Evolutionary conservation across 2,113 vertebrate genomes (phyloP).

Genomic region (Mormoops blainvillei): DNA sequence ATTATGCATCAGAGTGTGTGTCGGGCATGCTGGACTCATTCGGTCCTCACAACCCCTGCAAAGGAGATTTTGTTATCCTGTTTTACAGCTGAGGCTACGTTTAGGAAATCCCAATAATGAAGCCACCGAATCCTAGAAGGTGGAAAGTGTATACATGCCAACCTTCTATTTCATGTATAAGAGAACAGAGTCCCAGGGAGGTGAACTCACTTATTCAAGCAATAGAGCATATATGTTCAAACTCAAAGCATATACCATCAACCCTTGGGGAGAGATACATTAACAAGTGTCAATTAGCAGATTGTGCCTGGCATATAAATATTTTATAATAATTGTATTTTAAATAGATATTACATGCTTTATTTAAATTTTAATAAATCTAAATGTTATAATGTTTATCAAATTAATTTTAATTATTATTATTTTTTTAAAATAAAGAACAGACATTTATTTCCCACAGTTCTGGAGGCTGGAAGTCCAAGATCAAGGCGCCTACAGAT

Average conservation of each 20-base stretch:
- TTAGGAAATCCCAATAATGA: not conserved
- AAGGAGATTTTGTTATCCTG: not conserved
- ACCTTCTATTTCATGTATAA: not conserved
- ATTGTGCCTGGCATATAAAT: not conserved
- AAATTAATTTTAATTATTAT: not conserved
- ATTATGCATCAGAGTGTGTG: not conserved
- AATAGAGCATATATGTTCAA: not conserved
- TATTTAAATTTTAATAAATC: not conserved
- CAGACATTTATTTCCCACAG: not conserved
- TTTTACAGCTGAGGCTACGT: not conserved
- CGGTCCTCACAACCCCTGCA: not conserved
- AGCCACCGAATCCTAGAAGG: not conserved
- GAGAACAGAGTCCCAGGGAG: not conserved
- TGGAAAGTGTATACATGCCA: not conserved
- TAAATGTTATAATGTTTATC: not conserved
- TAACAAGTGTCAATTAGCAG: not conserved
- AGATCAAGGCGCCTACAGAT: not conserved
- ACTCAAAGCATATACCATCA: not conserved
- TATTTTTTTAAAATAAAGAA: not conserved
- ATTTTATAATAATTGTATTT: conserved; percentile 5
- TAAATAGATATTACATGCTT: not conserved
- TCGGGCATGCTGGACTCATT: not conserved
- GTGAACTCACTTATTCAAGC: not conserved
- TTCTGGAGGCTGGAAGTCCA: not conserved
- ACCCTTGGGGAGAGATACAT: not conserved